Base-by-base conservation (phyloP, 1,140 invertebrate genomes). In the Eurosta solidaginis region DNA sequence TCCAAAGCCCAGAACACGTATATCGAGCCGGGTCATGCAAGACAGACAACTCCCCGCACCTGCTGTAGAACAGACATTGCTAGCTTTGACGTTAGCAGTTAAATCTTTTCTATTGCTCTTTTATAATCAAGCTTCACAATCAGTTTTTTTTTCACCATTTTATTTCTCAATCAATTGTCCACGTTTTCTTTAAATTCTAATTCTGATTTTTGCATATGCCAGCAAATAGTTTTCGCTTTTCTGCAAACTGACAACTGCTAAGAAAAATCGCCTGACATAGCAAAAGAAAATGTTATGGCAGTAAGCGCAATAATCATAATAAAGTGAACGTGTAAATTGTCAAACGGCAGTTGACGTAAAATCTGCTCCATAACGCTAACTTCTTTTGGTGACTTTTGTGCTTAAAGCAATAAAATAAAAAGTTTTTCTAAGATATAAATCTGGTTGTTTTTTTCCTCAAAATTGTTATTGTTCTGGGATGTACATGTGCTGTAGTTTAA, bases 241-340 rank as follows among this genome's bases (percentile, higher is more conserved):
- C n/a, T n/a, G n/a, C n/a, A n/a, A n/a, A n/a, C 29, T 20, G 40
- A 1, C 10, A 29, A 36, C 20, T 42, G 33, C 33, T 68, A n/a
- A n/a, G 33, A 3, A 68, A 36, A 68, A 40, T 20, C 59, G 14
- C 27, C 29, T 68, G 59, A 68, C 59, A 36, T 68, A 9, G 29
- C 59, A 68, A n/a, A n/a, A 68, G 33, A 40, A 68, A 68, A 33
- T 40, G 29, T 36, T 68, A n/a, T n/a, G n/a, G 12, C 14, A 68
- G 59, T 68, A 68, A 68, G 59, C n/a, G 59, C 59, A 40, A 68
- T 68, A 68, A 68, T 68, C 59, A 68, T 68, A 68, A 68, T 68
- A 68, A 68, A 68, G 59, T 20, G 33, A 68, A 68, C 59, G 59
- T 68, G 59, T 68, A 68, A 42, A 68, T 40, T 68, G 59, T 68